Evolutionary conservation across 1,140 invertebrate genomes (phyloP).

Genomic region (Anadara kagoshimensis): DNA sequence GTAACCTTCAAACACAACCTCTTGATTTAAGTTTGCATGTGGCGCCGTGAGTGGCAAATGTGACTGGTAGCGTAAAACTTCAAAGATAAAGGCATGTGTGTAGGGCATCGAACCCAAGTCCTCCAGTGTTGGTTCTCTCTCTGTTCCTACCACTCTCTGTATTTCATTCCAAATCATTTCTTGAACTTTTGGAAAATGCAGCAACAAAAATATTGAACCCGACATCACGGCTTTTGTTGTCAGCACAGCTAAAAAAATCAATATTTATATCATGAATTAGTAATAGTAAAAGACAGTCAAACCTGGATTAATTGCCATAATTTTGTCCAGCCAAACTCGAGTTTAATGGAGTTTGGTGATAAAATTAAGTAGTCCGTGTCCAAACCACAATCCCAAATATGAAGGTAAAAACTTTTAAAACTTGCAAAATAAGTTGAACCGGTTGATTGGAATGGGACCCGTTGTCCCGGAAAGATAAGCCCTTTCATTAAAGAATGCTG

Average conservation of each 20-base stretch:
- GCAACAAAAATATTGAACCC: constrained; percentile 76
- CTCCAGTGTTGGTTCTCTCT: constrained; percentile 84
- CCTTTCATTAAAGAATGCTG: too few relatives aligned
- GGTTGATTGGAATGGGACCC: too few relatives aligned
- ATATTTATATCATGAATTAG: background rate
- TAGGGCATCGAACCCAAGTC: constrained; percentile 77
- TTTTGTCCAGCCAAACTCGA: too few relatives aligned
- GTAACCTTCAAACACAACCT: constrained; percentile 56
- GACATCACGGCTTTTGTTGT: constrained; percentile 38
- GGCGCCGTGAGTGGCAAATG: constrained; percentile 65
- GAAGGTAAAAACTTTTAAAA: too few relatives aligned
- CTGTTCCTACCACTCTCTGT: constrained; percentile 88
- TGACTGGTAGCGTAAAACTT: constrained; percentile 57
- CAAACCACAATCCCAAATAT: too few relatives aligned
- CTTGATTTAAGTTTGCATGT: constrained; percentile 55
- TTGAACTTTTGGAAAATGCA: constrained; percentile 83
- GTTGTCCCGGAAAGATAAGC: too few relatives aligned
- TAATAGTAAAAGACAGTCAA: too few relatives aligned
- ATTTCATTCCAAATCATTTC: constrained; percentile 89
- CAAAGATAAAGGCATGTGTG: constrained; percentile 60
- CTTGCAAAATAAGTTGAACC: too few relatives aligned
- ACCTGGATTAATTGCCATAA: too few relatives aligned
- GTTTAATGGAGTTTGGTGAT: too few relatives aligned
- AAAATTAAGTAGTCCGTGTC: too few relatives aligned
- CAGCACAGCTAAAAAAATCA: constrained; percentile 34